A percentile compares a stretch with the other conserved stretches of the same genome.
Evolutionary conservation across 2,888 invertebrate genomes (phyloP).

Genomic region (Petrolisthes cinctipes): DNA sequence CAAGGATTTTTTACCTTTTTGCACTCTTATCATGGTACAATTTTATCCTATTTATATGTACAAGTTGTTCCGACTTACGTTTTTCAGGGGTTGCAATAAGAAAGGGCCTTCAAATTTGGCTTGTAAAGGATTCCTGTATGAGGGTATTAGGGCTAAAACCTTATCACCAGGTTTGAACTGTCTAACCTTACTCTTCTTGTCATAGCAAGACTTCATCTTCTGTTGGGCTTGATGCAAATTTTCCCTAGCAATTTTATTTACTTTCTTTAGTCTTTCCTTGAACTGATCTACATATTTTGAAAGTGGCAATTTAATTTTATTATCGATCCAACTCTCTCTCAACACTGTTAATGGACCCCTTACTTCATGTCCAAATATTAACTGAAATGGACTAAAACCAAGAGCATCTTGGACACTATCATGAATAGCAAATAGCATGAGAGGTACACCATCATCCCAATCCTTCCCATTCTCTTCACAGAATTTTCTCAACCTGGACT

Average conservation of each 20-base stretch:
- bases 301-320: neutral
- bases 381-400: conserved; percentile 26
- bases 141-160: neutral
- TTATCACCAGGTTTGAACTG: neutral
- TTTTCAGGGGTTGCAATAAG: conserved; percentile 4
- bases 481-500: neutral
- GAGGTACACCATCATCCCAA: conserved; percentile 1
- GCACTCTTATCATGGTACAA: neutral
- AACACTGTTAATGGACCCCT: conserved; percentile 21
- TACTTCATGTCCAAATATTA: conserved; percentile 9
- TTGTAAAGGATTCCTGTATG: neutral
- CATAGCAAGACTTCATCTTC: conserved; percentile 13
- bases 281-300: conserved; percentile 5
- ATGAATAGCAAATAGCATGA: conserved; percentile 7
- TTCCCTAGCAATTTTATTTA: neutral
- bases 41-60: neutral
- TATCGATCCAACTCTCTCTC: conserved; percentile 8
- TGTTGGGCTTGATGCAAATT: conserved; percentile 2
- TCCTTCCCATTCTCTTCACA: conserved; percentile 9
- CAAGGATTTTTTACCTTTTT: neutral
- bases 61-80: neutral
- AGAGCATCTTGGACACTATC: conserved; percentile 22
- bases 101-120: neutral
- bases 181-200: neutral
- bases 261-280: neutral